phyloP scores from a whole-genome alignment of 2,888 invertebrate genomes.

The Pseudococcus viburni region DNA sequence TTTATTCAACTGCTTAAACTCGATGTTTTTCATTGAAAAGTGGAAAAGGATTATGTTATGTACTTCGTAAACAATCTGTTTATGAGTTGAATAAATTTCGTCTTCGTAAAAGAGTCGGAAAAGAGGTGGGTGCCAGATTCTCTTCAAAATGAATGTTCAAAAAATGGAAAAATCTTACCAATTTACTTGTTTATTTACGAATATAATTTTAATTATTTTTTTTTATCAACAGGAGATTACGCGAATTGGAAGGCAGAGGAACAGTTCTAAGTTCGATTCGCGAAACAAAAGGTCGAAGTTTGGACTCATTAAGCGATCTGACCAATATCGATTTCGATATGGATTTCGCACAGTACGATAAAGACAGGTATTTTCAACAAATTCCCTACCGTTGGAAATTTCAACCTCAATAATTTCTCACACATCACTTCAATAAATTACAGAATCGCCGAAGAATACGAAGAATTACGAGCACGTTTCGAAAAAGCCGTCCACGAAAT shows the following conservation, averaged over 20 bases:
- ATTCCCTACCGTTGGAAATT: not conserved
- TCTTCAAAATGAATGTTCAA: no score
- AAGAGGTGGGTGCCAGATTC: no score
- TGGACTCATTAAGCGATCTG: slow-evolving; percentile 85
- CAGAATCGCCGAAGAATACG: slow-evolving; percentile 84
- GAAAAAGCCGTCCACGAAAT: slow-evolving; percentile 88
- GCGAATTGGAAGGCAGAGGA: slow-evolving; percentile 79
- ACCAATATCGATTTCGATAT: slow-evolving; percentile 84
- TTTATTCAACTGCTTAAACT: no score
- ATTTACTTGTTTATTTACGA: not conserved
- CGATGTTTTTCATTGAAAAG: no score
- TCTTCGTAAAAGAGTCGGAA: no score
- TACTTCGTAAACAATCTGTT: no score
- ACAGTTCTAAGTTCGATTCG: slow-evolving; percentile 72
- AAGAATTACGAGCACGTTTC: slow-evolving; percentile 82
- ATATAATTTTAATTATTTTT: not conserved
- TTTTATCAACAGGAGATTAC: slow-evolving; percentile 74
- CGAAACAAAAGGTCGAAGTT: slow-evolving; percentile 73
- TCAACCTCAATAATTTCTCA: not conserved
- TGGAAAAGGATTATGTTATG: no score
- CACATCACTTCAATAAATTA: not conserved
- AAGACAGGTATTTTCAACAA: slow-evolving; percentile 72
- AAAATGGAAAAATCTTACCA: not conserved
- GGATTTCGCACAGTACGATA: slow-evolving; percentile 81
- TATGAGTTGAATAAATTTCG: no score